Evolutionary conservation across 2,888 invertebrate species (phyloP).

Genomic region (Apeira syringaria): DNA sequence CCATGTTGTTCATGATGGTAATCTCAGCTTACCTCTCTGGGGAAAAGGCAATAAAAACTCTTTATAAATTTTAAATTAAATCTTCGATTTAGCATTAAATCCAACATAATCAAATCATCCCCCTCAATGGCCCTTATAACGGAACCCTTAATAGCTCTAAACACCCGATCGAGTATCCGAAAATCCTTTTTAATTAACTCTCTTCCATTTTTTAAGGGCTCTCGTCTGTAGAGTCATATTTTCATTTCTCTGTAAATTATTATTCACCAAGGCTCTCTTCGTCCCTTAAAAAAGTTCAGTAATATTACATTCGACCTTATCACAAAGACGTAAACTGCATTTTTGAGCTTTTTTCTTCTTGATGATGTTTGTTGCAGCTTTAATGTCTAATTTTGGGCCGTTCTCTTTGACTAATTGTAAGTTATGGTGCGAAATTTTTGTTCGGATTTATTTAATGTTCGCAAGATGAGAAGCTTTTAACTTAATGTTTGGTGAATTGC

Average conservation of each 20-base stretch:
- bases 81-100: background rate
- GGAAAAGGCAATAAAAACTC: no score
- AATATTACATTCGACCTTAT: slow-evolving; percentile 6
- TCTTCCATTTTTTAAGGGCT: slow-evolving; percentile 18
- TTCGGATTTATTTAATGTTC: slow-evolving; percentile 10
- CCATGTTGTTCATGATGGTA: no score
- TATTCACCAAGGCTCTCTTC: slow-evolving; percentile 32
- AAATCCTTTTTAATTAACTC: slow-evolving; percentile 33
- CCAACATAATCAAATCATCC: slow-evolving; percentile 7
- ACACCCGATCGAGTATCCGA: slow-evolving; percentile 20
- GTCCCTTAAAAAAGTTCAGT: slow-evolving; percentile 22
- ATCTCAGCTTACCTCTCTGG: no score
- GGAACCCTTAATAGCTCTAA: slow-evolving; percentile 14
- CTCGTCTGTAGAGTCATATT: slow-evolving; percentile 24
- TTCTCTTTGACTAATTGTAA: slow-evolving; percentile 22
- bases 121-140: slow-evolving; percentile 1
- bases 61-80: no score
- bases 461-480: background rate
- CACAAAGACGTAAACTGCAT: background rate
- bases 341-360: slow-evolving; percentile 7
- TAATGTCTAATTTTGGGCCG: slow-evolving; percentile 7
- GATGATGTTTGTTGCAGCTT: slow-evolving; percentile 6
- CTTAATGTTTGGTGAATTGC: background rate
- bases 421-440: slow-evolving; percentile 14
- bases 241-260: slow-evolving; percentile 32